phyloP scores from a whole-genome alignment of 2,888 invertebrate genomes.

The Dicyrtomina minuta region DNA sequence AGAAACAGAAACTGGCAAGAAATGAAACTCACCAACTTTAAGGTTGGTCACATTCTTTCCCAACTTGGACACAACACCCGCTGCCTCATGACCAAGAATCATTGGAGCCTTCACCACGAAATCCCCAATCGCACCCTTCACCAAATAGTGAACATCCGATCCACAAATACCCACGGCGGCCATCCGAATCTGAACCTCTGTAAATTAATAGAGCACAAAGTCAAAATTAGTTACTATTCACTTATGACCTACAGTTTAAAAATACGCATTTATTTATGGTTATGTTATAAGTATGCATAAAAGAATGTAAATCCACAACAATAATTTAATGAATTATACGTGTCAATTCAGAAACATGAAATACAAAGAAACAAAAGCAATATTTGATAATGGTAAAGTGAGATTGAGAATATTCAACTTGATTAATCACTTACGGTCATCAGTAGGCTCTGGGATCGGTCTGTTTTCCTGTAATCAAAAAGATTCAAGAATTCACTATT shows the following conservation, averaged over 20 bases:
- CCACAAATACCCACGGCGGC: slow-evolving; percentile 96
- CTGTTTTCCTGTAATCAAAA: slow-evolving; percentile 71
- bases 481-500: neutral
- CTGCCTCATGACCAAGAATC: slow-evolving; percentile 92
- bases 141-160: slow-evolving; percentile 87
- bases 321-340: neutral
- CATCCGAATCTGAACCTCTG: slow-evolving; percentile 85
- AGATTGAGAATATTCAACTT: no score
- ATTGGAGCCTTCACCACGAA: slow-evolving; percentile 84
- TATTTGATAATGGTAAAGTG: no score
- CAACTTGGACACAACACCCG: slow-evolving; percentile 68
- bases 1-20: no score
- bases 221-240: slow-evolving; percentile 10
- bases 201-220: slow-evolving; percentile 10
- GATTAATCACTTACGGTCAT: slow-evolving; percentile 75
- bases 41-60: slow-evolving; percentile 63
- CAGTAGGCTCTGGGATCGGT: slow-evolving; percentile 74
- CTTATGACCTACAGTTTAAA: neutral
- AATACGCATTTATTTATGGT: neutral
- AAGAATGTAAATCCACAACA: neutral
- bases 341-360: neutral
- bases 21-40: slow-evolving; percentile 64
- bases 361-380: no score
- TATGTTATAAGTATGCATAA: slow-evolving; percentile 2
- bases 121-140: slow-evolving; percentile 79